These are phyloP conservation scores for Camarhynchus parvulus DNA, from an alignment of 2,113 vertebrate genomes.

Conservation along the genomic window DNA sequence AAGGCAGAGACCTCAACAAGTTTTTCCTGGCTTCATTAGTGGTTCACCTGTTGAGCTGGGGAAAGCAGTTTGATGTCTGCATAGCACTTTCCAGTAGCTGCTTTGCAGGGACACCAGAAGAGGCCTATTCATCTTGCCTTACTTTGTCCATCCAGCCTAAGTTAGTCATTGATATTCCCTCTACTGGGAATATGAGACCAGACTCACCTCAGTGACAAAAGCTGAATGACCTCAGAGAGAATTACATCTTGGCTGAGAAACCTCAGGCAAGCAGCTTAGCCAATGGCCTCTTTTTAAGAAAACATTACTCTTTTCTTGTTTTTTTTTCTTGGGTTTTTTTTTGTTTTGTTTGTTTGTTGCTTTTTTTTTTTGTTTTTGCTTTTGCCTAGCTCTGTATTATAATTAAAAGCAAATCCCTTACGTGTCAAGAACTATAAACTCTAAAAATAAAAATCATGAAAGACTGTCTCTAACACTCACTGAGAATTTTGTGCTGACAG, in stretches of 20 bases:
- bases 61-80: background rate
- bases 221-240: background rate
- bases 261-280: background rate
- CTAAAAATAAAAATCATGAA: background rate
- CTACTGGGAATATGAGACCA: background rate
- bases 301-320: background rate
- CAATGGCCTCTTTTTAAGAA: background rate
- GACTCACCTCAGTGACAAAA: background rate
- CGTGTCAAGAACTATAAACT: background rate
- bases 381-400: background rate
- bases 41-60: background rate
- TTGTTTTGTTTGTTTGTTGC: background rate
- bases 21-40: background rate
- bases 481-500: background rate
- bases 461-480: background rate
- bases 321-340: background rate
- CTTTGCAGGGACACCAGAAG: background rate
- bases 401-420: background rate
- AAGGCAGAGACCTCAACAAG: background rate
- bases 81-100: background rate
- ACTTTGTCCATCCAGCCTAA: background rate
- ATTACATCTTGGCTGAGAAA: background rate
- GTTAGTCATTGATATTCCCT: background rate
- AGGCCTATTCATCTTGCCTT: background rate
- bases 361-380: background rate